Evolutionary conservation across 2,797 vertebrate species (phyloP), one percentile per base, ranked within the genome.

Genomic region (Synanceia verrucosa): DNA sequence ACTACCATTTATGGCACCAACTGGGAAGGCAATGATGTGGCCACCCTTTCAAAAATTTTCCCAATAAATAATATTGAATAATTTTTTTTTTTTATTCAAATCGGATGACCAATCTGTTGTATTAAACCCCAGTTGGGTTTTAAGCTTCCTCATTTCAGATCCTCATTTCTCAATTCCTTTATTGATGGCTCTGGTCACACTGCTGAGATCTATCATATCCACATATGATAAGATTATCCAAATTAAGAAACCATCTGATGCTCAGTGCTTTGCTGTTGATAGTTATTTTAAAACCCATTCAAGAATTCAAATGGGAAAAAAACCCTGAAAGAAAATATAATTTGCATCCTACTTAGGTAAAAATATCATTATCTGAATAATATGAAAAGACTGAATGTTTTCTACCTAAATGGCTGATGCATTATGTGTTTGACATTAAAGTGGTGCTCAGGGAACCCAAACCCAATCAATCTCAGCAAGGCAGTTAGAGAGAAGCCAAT

Each of bases 391-490:
- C 59, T 56, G 28, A 86, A 66, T 69, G 77, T 86, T 90, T 90
- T 85, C 75, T 73, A 76, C 73, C 44, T 79, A 73, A 92, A 86
- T 84, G 74, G 87, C 71, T 65, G 67, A 73, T 82, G 81, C 68
- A 89, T 92, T 90, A 86, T 88, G 85, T 91, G 87, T 90, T 89
- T 91, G 87, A 91, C 92, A 92, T 93, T 92, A 91, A 90, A 92
- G 83, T 75, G 83, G 86, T 74, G 90, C 86, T 85, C 36, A 29
- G 86, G 84, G 84, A 92, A 79, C 84, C 78, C 78, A 88, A 90
- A 89, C 82, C 71, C 74, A 93, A 90, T 94, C 91, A 92, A 86
- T 91, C 87, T 89, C 73, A 64, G 70, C 51, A 65, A 76, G 70
- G 66, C 81, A 65, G 76, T 69, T 51, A 65, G 73, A 87, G 66